These are phyloP conservation scores for Bombus sylvicola DNA, from an alignment of 1,140 invertebrate species.

Conservation along the genomic window DNA sequence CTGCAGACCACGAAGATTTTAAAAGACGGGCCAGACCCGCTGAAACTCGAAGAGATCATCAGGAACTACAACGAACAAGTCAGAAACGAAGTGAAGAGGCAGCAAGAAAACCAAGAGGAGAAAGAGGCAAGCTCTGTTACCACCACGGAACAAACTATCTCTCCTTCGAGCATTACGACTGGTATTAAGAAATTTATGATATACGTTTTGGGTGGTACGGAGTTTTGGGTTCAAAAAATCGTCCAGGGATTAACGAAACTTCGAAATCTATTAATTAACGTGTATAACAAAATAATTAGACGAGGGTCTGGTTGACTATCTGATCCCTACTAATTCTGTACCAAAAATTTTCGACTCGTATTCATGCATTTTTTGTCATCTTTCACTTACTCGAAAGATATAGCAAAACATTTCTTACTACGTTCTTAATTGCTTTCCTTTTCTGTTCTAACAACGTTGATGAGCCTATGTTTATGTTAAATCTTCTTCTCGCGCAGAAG, in stretches of 20 bases:
- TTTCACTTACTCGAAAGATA: background rate
- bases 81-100: constrained; percentile 81
- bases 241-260: constrained; percentile 70
- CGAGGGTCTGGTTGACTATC: background rate
- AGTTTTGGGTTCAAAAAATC: constrained; percentile 69
- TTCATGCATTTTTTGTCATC: background rate
- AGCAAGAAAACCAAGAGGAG: constrained; percentile 62
- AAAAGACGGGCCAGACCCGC: constrained; percentile 79
- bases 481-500: background rate
- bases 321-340: background rate
- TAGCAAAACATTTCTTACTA: background rate
- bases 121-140: constrained; percentile 50
- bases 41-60: constrained; percentile 79
- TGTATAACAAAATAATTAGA: constrained; percentile 58
- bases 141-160: constrained; percentile 70
- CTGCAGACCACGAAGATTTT: constrained; percentile 74
- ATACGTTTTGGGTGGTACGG: constrained; percentile 71
- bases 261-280: constrained; percentile 67
- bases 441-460: background rate
- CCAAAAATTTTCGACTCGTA: background rate
- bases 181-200: constrained; percentile 78
- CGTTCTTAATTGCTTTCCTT: background rate
- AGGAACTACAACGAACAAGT: constrained; percentile 74
- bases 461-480: constrained; percentile 8
- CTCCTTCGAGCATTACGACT: constrained; percentile 53